Base-by-base conservation (phyloP, 2,113 vertebrate species). In the Clupea harengus region DNA sequence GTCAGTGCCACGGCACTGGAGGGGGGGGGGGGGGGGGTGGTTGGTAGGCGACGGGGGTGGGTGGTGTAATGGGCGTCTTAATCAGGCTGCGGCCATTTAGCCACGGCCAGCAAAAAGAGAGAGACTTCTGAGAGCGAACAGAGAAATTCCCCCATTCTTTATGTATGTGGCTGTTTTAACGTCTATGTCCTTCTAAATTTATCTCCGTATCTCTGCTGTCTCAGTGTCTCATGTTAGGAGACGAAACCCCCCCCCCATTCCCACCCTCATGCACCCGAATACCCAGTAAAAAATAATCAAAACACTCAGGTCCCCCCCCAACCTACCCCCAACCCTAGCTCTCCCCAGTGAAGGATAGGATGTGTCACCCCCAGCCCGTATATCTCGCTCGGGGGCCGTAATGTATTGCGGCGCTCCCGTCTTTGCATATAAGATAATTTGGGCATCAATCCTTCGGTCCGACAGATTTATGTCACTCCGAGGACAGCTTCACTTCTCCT, bases 341-440 rank as follows among this genome's bases (percentile, higher is more conserved):
- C 92, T 78, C 96, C 96, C 95, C 95, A 93, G 96, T 98, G 97
- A 97, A 97, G 96, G 96, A 97, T 98, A 94, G 96, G 93, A 94
- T 94, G 91, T 97, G 97, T 97, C 97, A 97, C 96, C 92, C 93
- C 93, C 93, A 96, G 96, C 96, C 93, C 96, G 97, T 98, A 97
- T 96, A 97, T 98, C 97, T 96, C 95, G 95, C 96, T 95, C 95
- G 93, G 96, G 95, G 92, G 90, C 90, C 91, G 95, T 97, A 98
- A 97, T 97, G 97, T 97, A 98, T 96, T 97, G 96, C 96, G 92
- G 95, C 96, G 96, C 92, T 97, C 96, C 97, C 96, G 96, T 98
- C 97, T 99, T 97, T 99, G 97, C 97, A 99, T 99, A 99, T 98
- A 98, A 97, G 97, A 99, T 99, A 97, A 98, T 99, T 98, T 97